These are phyloP conservation scores for Odontesthes bonariensis DNA, from an alignment of 2,113 vertebrate species.

Conservation along the genomic window DNA sequence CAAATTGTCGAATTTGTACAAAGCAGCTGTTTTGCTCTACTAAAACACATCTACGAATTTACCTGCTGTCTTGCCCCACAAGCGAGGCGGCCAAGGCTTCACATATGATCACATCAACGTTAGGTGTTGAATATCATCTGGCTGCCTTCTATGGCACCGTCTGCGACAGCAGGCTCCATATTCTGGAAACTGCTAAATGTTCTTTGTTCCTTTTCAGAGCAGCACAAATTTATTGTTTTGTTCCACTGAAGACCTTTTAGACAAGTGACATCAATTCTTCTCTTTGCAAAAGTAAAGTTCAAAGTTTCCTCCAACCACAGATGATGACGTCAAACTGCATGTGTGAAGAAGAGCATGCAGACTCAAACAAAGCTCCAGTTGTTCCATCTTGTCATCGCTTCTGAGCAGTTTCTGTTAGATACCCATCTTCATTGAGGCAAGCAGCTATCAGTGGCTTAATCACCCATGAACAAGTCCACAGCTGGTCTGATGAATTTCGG, in stretches of 20 bases:
- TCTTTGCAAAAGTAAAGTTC: neutral
- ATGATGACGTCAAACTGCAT: constrained; percentile 6
- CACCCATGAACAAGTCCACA: constrained; percentile 71
- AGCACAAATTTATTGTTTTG: neutral
- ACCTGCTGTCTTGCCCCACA: neutral
- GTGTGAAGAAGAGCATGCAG: constrained; percentile 8
- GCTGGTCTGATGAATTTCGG: constrained; percentile 75
- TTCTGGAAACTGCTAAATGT: neutral
- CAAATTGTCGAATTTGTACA: too few relatives aligned
- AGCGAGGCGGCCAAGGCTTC: too few relatives aligned
- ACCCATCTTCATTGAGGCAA: constrained; percentile 53
- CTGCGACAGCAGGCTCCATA: neutral
- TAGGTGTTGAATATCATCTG: too few relatives aligned
- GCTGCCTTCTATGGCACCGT: too few relatives aligned
- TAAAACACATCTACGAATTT: neutral
- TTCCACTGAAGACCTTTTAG: neutral
- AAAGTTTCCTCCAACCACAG: neutral
- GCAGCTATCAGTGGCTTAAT: constrained; percentile 72
- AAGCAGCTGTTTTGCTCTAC: too few relatives aligned
- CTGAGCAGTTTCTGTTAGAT: constrained; percentile 42
- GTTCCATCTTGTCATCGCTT: constrained; percentile 22
- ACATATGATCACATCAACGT: neutral
- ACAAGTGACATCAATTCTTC: neutral
- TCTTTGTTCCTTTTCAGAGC: neutral
- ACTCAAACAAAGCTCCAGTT: constrained; percentile 16